These are phyloP conservation scores for Bellardia pandia DNA, from an alignment of 2,888 invertebrate species.

Conservation along the genomic window DNA sequence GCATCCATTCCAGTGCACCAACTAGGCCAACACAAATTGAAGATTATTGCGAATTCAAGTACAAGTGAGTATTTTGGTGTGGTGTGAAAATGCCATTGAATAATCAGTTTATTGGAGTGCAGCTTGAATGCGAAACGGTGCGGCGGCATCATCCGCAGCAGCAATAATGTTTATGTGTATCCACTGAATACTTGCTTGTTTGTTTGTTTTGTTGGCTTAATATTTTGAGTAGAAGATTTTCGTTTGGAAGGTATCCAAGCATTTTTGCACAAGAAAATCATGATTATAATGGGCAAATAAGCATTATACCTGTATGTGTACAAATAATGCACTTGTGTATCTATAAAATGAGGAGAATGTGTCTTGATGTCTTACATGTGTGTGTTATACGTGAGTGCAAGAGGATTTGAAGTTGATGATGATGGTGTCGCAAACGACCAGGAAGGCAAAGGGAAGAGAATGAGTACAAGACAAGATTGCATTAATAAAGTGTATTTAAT, in stretches of 20 bases:
- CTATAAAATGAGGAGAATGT: not conserved
- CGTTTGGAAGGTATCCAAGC: not conserved
- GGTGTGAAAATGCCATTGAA: slow-evolving; percentile 66
- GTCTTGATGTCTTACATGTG: slow-evolving; percentile 6
- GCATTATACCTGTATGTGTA: not conserved
- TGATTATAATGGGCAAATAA: slow-evolving; percentile 48
- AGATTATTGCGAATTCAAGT: not conserved
- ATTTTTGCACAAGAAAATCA: slow-evolving; percentile 49
- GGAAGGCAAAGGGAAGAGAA: not conserved
- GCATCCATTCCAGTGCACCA: not conserved
- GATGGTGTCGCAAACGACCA: not conserved
- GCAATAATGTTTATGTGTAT: slow-evolving; percentile 26
- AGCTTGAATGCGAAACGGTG: slow-evolving; percentile 9
- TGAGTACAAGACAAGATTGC: slow-evolving; percentile 29
- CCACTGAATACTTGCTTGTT: slow-evolving; percentile 51
- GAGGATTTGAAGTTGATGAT: not conserved
- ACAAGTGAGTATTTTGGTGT: slow-evolving; percentile 22
- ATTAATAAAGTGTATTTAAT: slow-evolving; percentile 66
- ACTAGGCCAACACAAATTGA: slow-evolving; percentile 24
- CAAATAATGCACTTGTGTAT: slow-evolving; percentile 35
- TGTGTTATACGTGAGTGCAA: not conserved
- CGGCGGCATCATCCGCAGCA: not conserved
- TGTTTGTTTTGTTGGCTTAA: slow-evolving; percentile 46
- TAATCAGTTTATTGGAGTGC: slow-evolving; percentile 55
- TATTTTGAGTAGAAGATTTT: slow-evolving; percentile 20